Percentiles rank a stretch among this genome's conserved stretches.
Evolutionary conservation across 2,797 vertebrate species (phyloP).

Genomic region (Paramormyrops hopkinsi): DNA sequence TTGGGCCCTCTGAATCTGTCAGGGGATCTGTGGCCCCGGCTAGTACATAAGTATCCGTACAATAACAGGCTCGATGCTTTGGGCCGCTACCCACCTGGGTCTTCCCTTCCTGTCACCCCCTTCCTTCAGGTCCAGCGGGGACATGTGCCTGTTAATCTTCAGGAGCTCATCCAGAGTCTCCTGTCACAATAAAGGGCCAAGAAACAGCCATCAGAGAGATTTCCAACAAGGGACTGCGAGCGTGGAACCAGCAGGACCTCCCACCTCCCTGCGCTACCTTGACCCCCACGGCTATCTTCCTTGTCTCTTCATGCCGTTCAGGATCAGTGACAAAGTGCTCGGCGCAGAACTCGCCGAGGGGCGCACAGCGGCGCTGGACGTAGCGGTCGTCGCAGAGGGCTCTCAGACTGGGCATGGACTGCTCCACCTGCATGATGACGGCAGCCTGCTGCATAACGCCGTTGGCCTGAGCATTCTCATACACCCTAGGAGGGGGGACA

Average conservation of each 20-base stretch:
- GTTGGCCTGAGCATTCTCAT: slow-evolving; percentile 53
- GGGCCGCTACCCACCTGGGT: slow-evolving; percentile 23
- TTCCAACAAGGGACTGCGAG: not conserved
- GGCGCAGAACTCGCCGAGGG: slow-evolving; percentile 38
- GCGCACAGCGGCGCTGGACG: slow-evolving; percentile 46
- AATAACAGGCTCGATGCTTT: not conserved
- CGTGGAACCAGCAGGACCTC: not conserved
- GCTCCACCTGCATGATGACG: slow-evolving; percentile 57
- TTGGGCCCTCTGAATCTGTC: not conserved
- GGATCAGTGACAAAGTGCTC: slow-evolving; percentile 35
- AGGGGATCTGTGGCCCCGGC: not conserved
- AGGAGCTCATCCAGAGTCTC: slow-evolving; percentile 52
- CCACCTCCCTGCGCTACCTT: slow-evolving; percentile 38
- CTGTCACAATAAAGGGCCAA: slow-evolving; percentile 30
- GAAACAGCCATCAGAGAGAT: not conserved
- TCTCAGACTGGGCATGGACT: slow-evolving; percentile 48
- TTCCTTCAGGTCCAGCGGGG: not conserved
- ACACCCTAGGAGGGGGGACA: slow-evolving; percentile 40
- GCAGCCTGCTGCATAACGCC: slow-evolving; percentile 58
- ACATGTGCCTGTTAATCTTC: slow-evolving; percentile 41
- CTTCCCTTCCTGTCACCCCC: slow-evolving; percentile 8
- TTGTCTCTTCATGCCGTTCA: slow-evolving; percentile 39
- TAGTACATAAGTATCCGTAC: not conserved
- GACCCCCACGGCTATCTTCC: slow-evolving; percentile 42
- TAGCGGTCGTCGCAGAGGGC: slow-evolving; percentile 47